Evolutionary conservation across 2,113 vertebrate species (phyloP).

Genomic region (Rattus rattus): DNA sequence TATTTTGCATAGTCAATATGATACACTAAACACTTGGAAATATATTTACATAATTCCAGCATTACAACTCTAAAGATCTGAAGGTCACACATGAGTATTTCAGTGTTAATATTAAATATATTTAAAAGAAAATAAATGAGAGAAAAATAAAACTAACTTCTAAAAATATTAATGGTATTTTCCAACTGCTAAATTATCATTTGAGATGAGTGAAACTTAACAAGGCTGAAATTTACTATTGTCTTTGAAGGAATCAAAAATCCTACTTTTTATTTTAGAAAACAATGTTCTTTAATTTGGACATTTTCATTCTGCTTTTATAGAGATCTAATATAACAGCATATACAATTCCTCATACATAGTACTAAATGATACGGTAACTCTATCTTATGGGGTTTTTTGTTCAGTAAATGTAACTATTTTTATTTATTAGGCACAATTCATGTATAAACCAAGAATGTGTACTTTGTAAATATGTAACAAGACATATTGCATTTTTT

Average conservation of each 20-base stretch:
- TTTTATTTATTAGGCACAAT: no score
- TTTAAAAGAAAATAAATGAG: slow-evolving; percentile 47
- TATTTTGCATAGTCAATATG: background rate
- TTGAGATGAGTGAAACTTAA: slow-evolving; percentile 58
- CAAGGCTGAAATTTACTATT: background rate
- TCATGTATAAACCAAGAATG: no score
- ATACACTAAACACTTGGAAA: slow-evolving; percentile 36
- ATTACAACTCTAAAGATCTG: slow-evolving; percentile 6
- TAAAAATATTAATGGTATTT: slow-evolving; percentile 55
- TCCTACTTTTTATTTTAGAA: background rate
- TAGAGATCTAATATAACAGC: background rate
- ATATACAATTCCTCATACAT: no score
- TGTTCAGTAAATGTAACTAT: no score
- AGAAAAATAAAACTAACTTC: slow-evolving; percentile 51
- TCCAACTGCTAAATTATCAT: slow-evolving; percentile 49
- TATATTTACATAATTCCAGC: slow-evolving; percentile 46
- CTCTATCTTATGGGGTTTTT: background rate
- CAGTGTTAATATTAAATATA: slow-evolving; percentile 61
- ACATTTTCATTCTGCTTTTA: background rate
- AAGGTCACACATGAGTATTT: slow-evolving; percentile 52
- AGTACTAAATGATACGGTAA: background rate
- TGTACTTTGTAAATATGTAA: no score
- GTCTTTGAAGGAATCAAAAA: background rate
- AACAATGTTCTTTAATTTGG: background rate
- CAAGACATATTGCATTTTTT: no score